phyloP scores from a whole-genome alignment of 1,140 invertebrate genomes.

The Meloidogyne hapla region DNA sequence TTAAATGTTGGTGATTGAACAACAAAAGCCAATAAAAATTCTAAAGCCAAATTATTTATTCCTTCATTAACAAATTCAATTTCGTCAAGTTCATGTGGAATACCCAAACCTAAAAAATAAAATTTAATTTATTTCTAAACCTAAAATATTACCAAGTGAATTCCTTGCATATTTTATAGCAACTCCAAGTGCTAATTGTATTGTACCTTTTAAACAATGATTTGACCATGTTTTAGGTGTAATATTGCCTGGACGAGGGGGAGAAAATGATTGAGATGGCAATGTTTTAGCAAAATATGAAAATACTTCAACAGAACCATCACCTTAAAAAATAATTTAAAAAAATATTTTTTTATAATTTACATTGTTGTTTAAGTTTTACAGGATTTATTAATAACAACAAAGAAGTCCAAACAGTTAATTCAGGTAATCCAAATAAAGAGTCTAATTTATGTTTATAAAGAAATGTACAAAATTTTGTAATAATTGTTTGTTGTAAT shows the following conservation, averaged over 20 bases:
- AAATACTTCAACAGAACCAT: slow-evolving; percentile 34
- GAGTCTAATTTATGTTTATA: slow-evolving; percentile 9
- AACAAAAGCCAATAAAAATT: slow-evolving; percentile 26
- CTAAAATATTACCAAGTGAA: slow-evolving; percentile 13
- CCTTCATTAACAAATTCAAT: slow-evolving; percentile 27
- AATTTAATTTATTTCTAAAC: neutral
- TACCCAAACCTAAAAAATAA: slow-evolving; percentile 17
- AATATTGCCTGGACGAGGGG: neutral
- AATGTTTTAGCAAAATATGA: slow-evolving; percentile 9
- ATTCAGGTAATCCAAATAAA: slow-evolving; percentile 15
- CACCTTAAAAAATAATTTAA: slow-evolving; percentile 14
- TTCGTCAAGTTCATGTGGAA: slow-evolving; percentile 29
- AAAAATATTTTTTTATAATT: slow-evolving; percentile 1
- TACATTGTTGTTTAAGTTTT: slow-evolving; percentile 31
- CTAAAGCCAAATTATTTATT: slow-evolving; percentile 28
- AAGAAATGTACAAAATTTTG: slow-evolving; percentile 13
- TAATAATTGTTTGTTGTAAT: slow-evolving; percentile 5
- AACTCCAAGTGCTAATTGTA: slow-evolving; percentile 24
- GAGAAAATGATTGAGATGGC: neutral
- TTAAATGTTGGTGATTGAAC: slow-evolving; percentile 23
- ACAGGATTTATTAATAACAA: slow-evolving; percentile 34
- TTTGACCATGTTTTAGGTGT: neutral
- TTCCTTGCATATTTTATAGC: slow-evolving; percentile 32
- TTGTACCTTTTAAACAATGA: slow-evolving; percentile 29
- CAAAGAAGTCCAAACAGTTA: slow-evolving; percentile 23